Evolutionary conservation across 1,140 invertebrate genomes (phyloP).

Genomic region (Venturia canescens): DNA sequence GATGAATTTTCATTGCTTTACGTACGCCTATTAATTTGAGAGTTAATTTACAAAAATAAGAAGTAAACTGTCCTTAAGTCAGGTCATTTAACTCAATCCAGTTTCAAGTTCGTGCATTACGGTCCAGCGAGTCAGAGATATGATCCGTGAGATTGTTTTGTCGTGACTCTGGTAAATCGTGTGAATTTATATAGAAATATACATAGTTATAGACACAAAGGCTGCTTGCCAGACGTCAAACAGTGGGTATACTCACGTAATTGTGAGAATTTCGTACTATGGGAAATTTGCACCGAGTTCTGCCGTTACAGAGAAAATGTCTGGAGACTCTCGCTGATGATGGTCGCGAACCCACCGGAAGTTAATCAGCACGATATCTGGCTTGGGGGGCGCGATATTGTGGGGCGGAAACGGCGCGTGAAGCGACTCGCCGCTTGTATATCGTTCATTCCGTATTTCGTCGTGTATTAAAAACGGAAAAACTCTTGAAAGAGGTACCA

Average conservation of each 20-base stretch:
- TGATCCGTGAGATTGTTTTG: conserved; percentile 6
- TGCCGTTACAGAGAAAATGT: too few species aligned
- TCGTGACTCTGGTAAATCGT: background rate
- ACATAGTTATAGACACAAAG: background rate
- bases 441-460: too few species aligned
- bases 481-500: too few species aligned
- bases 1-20: too few species aligned
- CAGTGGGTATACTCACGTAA: background rate
- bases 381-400: background rate
- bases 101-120: background rate
- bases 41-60: too few species aligned
- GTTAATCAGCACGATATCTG: background rate
- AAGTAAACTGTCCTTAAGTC: too few species aligned
- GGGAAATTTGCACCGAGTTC: background rate
- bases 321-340: background rate
- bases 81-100: background rate
- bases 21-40: too few species aligned
- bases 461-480: too few species aligned
- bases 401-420: too few species aligned
- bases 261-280: background rate
- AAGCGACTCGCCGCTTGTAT: too few species aligned
- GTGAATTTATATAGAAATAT: background rate
- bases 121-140: background rate
- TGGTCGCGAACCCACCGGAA: background rate
- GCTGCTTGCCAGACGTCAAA: too few species aligned